Evolutionary conservation across 2,797 vertebrate species (phyloP).

Genomic region (Crenichthys baileyi): DNA sequence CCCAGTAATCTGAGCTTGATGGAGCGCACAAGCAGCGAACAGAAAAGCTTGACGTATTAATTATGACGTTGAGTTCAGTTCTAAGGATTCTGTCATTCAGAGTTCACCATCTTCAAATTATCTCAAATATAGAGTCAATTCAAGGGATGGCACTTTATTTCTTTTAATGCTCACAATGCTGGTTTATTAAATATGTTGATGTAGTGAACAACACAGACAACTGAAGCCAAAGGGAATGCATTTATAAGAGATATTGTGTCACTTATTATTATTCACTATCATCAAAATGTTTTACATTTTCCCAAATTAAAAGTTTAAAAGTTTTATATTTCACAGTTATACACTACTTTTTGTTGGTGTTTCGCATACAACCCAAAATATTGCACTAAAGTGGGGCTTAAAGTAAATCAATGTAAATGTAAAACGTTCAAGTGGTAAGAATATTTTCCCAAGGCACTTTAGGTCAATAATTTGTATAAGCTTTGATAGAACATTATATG

Average conservation of each 20-base stretch:
- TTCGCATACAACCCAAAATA: neutral
- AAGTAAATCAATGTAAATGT: neutral
- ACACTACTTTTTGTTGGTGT: neutral
- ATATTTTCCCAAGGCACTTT: too few species aligned
- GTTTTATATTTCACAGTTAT: neutral
- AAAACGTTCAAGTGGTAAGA: too few species aligned
- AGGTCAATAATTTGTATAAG: too few species aligned
- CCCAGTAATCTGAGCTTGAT: slow-evolving; percentile 16
- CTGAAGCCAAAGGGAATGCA: neutral
- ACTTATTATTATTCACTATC: neutral
- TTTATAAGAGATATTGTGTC: neutral
- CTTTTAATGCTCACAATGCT: neutral
- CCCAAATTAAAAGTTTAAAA: neutral
- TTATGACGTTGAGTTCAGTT: slow-evolving; percentile 27
- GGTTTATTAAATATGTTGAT: neutral
- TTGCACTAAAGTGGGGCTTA: neutral
- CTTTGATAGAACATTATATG: too few species aligned
- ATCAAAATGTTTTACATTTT: neutral
- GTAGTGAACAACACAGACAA: neutral
- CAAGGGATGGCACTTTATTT: neutral
- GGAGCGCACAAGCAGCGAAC: neutral
- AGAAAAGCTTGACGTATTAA: slow-evolving; percentile 26
- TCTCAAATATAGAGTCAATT: neutral
- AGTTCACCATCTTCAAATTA: slow-evolving; percentile 10
- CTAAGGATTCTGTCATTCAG: slow-evolving; percentile 11